Evolutionary conservation across 2,113 vertebrate species (phyloP), one percentile per base, ranked within the genome.

Genomic region (Neopipo cinnamomea): DNA sequence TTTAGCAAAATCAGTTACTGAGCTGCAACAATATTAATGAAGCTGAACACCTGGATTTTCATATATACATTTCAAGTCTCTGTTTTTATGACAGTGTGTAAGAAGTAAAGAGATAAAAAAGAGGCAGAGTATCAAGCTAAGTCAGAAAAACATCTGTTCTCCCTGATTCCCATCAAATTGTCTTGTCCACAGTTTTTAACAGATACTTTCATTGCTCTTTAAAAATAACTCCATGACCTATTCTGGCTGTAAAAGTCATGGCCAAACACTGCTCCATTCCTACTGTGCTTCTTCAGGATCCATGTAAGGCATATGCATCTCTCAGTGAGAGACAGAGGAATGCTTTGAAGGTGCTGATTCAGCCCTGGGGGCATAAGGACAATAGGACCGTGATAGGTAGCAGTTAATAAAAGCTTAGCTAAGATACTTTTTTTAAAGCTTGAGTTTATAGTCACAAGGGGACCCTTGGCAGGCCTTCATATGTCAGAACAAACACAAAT

Each of bases 401-500:
- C 47, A 71, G 72, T 67, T 81, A 84, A 84, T 81, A 91, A 75
- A 97, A 88, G 56, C 68, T 77, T 84, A 74, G 6, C 47, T 86
- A 86, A 90, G 61, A 61, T 65, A 52, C 41, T 66, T 93, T 91
- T 95, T 84, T 71, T 19, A 84, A 84, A 91, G 28, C 47, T 55
- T 44, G 17, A 68, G 52, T 88, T 95, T 92, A 85, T 49, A 84
- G 75, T 56, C 73, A 87, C 65, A 86, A 81, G 63, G 78, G 65
- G 35, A 61, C 31, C 28, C 61, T 58, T 80, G 80, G 7, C 67
- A 78, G 65, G 11, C 18, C 19, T 75, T 91, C 52, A 50, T 75
- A 55, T 85, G 73, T 89, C 83, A 87, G 76, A 95, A 46, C 18
- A 86, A 92, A 90, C 85, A 93, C n/a, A 87, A 96, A 92, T 81